Conservation (phyloP, 2,888 invertebrate genomes). For the Patella pellucida region DNA sequence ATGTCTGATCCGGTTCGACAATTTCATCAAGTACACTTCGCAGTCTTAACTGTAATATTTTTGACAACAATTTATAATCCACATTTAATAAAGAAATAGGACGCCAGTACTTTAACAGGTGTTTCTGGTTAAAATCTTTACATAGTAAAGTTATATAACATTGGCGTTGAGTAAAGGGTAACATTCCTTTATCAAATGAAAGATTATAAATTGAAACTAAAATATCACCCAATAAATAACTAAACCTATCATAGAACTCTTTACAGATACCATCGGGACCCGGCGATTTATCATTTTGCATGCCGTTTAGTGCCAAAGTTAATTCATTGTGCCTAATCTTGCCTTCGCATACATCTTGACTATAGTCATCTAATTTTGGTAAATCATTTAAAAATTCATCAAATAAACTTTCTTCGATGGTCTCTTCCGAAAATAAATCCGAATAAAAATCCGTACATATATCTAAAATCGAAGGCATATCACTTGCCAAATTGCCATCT, state of each 20-base stretch:
- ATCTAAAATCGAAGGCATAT: slow-evolving; percentile 13
- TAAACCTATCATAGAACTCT: slow-evolving; percentile 37
- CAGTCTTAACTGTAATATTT: slow-evolving; percentile 38
- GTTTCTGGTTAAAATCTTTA: slow-evolving; percentile 35
- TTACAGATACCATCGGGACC: slow-evolving; percentile 40
- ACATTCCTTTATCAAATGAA: slow-evolving; percentile 24
- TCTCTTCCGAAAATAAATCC: slow-evolving; percentile 17
- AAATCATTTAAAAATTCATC: slow-evolving; percentile 16
- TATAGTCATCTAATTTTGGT: slow-evolving; percentile 8
- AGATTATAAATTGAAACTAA: slow-evolving; percentile 25
- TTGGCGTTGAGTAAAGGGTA: slow-evolving; percentile 25
- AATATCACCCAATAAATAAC: slow-evolving; percentile 25
- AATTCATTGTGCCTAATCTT: slow-evolving; percentile 14
- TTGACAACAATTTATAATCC: slow-evolving; percentile 44
- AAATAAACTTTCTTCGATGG: slow-evolving; percentile 19
- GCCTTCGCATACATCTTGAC: slow-evolving; percentile 13
- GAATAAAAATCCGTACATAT: slow-evolving; percentile 15
- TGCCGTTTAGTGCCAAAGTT: slow-evolving; percentile 21
- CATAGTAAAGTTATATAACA: slow-evolving; percentile 35
- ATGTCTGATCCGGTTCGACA: slow-evolving; percentile 41
- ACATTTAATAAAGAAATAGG: slow-evolving; percentile 45
- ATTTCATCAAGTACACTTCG: slow-evolving; percentile 31
- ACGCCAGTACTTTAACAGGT: slow-evolving; percentile 38
- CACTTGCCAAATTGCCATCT: background rate
- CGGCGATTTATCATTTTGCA: slow-evolving; percentile 37